These are phyloP conservation scores for Mesocentrotus franciscanus DNA, from an alignment of 53 echinoderm and acorn worm genomes.

Conservation along the genomic window DNA sequence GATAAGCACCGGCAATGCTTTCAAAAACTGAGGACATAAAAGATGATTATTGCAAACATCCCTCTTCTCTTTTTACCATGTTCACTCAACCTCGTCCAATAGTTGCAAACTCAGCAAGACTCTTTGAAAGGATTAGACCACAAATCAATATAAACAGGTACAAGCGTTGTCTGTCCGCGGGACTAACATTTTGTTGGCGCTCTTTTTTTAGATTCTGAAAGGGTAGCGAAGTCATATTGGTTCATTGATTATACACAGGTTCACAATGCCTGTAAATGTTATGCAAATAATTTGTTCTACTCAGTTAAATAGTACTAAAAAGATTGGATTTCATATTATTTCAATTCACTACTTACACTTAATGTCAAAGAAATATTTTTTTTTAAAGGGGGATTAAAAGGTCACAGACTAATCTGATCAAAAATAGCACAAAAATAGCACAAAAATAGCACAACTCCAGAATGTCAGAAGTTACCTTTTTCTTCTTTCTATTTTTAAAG, in stretches of 20 bases:
- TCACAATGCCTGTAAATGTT: background rate
- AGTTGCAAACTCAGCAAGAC: constrained; percentile 35
- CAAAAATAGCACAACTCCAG: background rate
- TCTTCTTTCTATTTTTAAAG: no score
- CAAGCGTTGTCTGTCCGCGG: background rate
- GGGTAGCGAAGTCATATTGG: background rate
- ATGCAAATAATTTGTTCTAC: no score
- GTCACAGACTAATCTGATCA: no score
- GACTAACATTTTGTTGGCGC: constrained; percentile 8
- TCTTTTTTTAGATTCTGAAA: constrained; percentile 19
- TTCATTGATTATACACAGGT: background rate
- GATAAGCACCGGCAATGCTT: background rate
- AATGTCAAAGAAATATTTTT: no score
- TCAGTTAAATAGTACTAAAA: background rate
- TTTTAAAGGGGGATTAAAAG: no score
- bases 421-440: background rate
- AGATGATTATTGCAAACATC: constrained; percentile 40
- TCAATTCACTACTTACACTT: no score
- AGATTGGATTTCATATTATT: background rate
- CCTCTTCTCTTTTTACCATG: background rate
- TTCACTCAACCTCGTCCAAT: constrained; percentile 14
- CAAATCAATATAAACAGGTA: constrained; percentile 22
- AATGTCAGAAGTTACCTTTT: background rate
- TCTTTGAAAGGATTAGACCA: background rate
- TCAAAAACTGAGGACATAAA: constrained; percentile 33